Evolutionary conservation across 2,113 vertebrate species (phyloP), one percentile per base, ranked within the genome.

Genomic region (Ageneiosus marmoratus): DNA sequence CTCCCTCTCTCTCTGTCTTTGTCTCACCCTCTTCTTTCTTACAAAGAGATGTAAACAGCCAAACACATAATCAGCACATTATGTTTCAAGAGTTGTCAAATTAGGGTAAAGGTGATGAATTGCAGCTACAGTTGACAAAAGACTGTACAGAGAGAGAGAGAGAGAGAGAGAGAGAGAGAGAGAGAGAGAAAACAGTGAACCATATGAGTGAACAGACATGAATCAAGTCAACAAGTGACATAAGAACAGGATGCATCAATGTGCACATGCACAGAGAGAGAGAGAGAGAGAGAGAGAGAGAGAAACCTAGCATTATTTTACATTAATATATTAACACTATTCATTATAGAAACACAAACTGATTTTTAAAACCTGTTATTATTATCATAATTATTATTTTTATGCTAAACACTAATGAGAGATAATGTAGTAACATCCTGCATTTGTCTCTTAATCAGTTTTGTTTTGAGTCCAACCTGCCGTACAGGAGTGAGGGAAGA

Each of bases 91-190:
- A 70, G 44, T 79, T 70, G 81, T 63, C 58, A 85, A 87, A 88
- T 88, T 82, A 87, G 85, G 79, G 81, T 88, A 87, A 88, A 87
- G 85, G 82, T 85, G 87, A 88, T 87, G 85, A 88, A 88, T 83
- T 81, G 81, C 60, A 80, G 60, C 81, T 48, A 16, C 62, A 63
- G 81, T 72, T 83, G 69, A 80, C 76, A 60, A 29, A 41, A 56
- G 75, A 86, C 81, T 62, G 70, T 27, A 78, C 50, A 60, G 76
- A 67, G 76, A 78, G 29, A 46, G 63, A 72, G 29, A 77, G 56
- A 53, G 22, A n/a, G 67, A 72, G 34, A 41, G 65, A 41, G 65
- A 69, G 65, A 69, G 3, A 69, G 65, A 12, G 32, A 72, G 34
- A 11, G 63, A 67, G 3, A 22, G 34, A 44, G 20, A 37, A 16